These are phyloP conservation scores for Drosophila yakuba DNA, from an alignment of 1,140 invertebrate genomes.

Conservation along the genomic window DNA sequence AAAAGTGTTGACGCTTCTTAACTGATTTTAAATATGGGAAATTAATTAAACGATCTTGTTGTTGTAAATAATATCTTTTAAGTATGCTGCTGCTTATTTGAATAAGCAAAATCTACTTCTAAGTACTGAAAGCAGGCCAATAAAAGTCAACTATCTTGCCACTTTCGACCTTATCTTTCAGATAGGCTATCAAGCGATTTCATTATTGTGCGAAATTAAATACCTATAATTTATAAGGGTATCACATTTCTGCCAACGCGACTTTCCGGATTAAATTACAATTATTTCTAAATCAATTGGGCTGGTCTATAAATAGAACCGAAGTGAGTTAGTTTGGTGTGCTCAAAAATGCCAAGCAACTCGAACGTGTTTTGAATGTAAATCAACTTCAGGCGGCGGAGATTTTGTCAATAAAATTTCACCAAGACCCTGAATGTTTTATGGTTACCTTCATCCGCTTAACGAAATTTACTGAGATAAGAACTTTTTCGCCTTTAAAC, in stretches of 20 bases:
- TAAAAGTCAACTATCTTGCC: constrained; percentile 6
- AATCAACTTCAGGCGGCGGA: constrained; percentile 11
- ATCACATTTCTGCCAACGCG: constrained; percentile 22
- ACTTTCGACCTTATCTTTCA: constrained; percentile 19
- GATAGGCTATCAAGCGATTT: constrained; percentile 38
- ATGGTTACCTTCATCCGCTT: constrained; percentile 10
- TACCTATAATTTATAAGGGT: constrained; percentile 7
- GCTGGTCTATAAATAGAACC: constrained; percentile 17
- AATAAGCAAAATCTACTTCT: background rate
- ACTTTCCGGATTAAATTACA: background rate
- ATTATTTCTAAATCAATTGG: constrained; percentile 3
- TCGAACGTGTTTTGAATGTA: constrained; percentile 30
- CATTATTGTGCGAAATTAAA: constrained; percentile 19
- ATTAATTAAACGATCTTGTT: background rate
- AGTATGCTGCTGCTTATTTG: background rate
- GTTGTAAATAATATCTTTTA: background rate
- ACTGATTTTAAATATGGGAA: background rate
- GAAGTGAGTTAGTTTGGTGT: constrained; percentile 2
- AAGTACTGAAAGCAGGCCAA: background rate
- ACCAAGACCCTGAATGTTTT: constrained; percentile 18
- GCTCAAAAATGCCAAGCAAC: constrained; percentile 2
- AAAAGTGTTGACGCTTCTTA: constrained; percentile 14
- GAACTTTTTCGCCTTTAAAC: constrained; percentile 34
- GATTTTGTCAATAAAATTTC: constrained; percentile 28
- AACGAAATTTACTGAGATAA: constrained; percentile 24